A percentile compares a stretch with the other conserved stretches of the same genome.
Evolutionary conservation across 1,140 invertebrate genomes (phyloP).

Genomic region (Lasaia peninsularis): DNA sequence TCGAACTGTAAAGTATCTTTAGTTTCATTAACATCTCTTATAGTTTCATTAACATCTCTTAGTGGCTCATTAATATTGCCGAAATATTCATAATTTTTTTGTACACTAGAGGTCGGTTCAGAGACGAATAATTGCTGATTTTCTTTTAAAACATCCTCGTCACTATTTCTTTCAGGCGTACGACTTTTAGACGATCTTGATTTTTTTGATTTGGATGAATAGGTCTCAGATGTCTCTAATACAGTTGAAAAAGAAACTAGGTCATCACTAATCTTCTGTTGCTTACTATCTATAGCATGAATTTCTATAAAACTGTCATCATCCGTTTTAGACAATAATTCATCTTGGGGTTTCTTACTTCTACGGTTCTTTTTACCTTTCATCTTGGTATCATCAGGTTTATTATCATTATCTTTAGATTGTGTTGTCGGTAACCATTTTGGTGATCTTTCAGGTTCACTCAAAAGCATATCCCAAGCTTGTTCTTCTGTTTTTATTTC

Average conservation of each 20-base stretch:
- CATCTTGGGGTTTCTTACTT: constrained; percentile 50
- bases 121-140: background rate
- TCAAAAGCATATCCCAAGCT: constrained; percentile 62
- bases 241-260: constrained; percentile 61
- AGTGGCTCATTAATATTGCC: background rate
- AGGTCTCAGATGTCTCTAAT: constrained; percentile 54
- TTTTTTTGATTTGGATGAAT: constrained; percentile 46
- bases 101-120: background rate
- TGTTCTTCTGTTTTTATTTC: constrained; percentile 61
- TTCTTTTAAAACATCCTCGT: constrained; percentile 24
- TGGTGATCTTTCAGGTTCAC: constrained; percentile 41
- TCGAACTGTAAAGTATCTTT: constrained; percentile 2
- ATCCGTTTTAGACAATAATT: constrained; percentile 44
- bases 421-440: constrained; percentile 18
- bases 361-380: constrained; percentile 63
- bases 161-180: constrained; percentile 42
- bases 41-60: constrained; percentile 5
- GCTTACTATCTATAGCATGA: constrained; percentile 61
- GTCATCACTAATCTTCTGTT: constrained; percentile 45
- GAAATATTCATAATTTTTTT: background rate
- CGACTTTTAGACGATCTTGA: constrained; percentile 47
- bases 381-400: constrained; percentile 51
- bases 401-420: constrained; percentile 26
- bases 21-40: constrained; percentile 19
- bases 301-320: constrained; percentile 71